Base-by-base conservation (phyloP, 2,888 invertebrate species). In the Cremastinae sp. region DNA sequence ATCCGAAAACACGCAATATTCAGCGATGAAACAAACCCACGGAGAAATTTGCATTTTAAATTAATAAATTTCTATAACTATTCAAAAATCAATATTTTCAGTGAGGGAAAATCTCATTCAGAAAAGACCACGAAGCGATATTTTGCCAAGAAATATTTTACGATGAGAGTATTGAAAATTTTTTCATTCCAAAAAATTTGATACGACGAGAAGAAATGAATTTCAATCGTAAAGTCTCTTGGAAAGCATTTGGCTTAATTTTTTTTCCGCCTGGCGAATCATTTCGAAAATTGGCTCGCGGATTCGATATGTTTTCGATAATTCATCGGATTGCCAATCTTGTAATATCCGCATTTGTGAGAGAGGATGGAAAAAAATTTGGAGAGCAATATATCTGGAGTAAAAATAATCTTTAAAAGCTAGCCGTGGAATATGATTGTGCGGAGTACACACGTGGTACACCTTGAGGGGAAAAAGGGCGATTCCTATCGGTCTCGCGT, bases 401-500 rank as follows among this genome's bases (percentile, higher is more conserved):
- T 66, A 47, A 65, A 58, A 59, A 59, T 66, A 45, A 66, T 59
- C 58, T 22, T 35, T 20, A 10, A 61, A 61, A 18, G 7, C 5
- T 9, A 43, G n/a, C 4, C 16, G 18, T 10, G 12, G 16, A 51
- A 51, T 43, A 28, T 12, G 28, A 20, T 4, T 49, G 28, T 64
- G 2, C 18, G 5, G 9, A 39, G 28, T 43, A n/a, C 14, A 37
- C 8, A 14, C 28, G 39, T 55, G 55, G 28, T 59, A 55, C 20
- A 53, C 35, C 56, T 58, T 28, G 28, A 28, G 55, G 49, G 28
- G 66, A 64, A 51, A 59, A 72, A 62, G 49, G 20, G 68, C 41
- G 74, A 74, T 74, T 56, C 16, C n/a, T 62, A 75, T 74, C 74
- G 61, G 62, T 65, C 71, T 78, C 20, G 73, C 80, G 78, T 78